A percentile compares a stretch with the other conserved stretches of the same genome.
phyloP scores from a whole-genome alignment of 1,140 invertebrate species.

The Nylanderia fulva region DNA sequence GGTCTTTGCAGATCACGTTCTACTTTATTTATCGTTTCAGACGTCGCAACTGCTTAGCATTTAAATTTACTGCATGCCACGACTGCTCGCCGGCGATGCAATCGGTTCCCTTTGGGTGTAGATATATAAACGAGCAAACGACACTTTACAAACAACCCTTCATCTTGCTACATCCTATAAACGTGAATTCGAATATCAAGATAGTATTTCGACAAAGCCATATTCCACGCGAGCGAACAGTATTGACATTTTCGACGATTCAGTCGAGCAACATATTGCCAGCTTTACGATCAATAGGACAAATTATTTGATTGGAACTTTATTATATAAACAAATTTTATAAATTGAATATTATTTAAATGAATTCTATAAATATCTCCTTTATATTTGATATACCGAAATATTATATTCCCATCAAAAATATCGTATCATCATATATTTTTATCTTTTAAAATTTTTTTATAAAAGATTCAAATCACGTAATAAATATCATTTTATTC shows the following conservation, averaged over 20 bases:
- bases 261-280: background rate
- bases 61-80: slow-evolving; percentile 49
- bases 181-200: slow-evolving; percentile 32
- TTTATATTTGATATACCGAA: background rate
- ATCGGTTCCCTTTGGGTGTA: slow-evolving; percentile 38
- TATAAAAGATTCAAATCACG: background rate
- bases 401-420: background rate
- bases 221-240: background rate
- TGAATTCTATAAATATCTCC: too few relatives aligned
- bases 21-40: slow-evolving; percentile 46
- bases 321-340: background rate
- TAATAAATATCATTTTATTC: background rate
- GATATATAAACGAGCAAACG: slow-evolving; percentile 53
- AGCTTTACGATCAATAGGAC: slow-evolving; percentile 21
- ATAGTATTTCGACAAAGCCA: slow-evolving; percentile 39
- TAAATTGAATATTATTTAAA: background rate
- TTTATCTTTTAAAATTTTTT: background rate
- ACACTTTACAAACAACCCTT: slow-evolving; percentile 54
- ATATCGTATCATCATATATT: background rate
- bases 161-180: slow-evolving; percentile 7
- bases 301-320: background rate
- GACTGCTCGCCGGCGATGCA: slow-evolving; percentile 10
- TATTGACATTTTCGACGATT: slow-evolving; percentile 5
- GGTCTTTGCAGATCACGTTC: slow-evolving; percentile 44
- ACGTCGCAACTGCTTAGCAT: slow-evolving; percentile 49